Evolutionary conservation across 2,797 vertebrate genomes (phyloP), one percentile per base, ranked within the genome.

Genomic region (Hoplostethus mediterraneus): DNA sequence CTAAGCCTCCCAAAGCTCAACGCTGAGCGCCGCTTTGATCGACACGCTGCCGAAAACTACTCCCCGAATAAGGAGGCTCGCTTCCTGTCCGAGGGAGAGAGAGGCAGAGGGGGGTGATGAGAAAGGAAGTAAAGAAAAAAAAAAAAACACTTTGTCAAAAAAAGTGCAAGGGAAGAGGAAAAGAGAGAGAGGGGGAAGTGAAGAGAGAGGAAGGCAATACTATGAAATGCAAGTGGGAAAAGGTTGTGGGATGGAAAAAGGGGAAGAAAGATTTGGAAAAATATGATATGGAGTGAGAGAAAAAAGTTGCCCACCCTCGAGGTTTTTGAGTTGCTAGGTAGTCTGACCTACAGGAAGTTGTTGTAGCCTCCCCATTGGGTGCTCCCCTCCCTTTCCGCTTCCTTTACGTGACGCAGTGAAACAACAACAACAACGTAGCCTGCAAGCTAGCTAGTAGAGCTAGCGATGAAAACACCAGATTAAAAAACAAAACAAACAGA

Each of bases 11-110:
- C 59, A 82, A 90, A 87, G 82, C 71, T 84, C 56, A 66, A 74
- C 45, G 65, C 52, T 78, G 83, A 90, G 85, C 73, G 81, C 48
- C 21, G 54, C 84, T 90, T 88, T 89, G 89, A 90, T 84, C 80
- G 77, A 91, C 77, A 52, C 21, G 17, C 28, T 67, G 63, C 75
- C 72, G 75, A 64, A 83, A 89, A 85, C 71, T 60, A 81, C 66
- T 88, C 56, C 49, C 28, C 1, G 0, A 59, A 67, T 68, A 63
- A 79, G 75, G 66, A 57, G 47, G 58, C 52, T 64, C 63, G 80
- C 70, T 80, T 78, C 77, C 70, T 83, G 82, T 68, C 74, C 2
- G 56, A 67, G 79, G 21, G 16, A 10, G 17, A 55, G 63, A 64
- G 56, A 65, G 68, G 72, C 36, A 55, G 58, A 65, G 21, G 52